Conservation (phyloP, 1,140 invertebrate genomes). For the Tetraneura akinire region DNA sequence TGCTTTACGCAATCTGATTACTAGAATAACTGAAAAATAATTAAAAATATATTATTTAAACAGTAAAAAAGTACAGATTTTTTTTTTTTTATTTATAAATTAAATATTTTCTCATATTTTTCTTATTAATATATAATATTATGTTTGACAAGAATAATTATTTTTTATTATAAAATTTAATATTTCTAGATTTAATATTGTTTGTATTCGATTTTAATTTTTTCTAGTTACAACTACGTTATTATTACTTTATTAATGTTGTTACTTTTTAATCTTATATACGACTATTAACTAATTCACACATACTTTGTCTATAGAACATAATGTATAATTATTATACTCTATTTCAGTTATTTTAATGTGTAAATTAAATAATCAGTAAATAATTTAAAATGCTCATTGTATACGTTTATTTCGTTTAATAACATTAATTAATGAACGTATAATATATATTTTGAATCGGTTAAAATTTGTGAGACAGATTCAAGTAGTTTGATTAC, state of each 20-base stretch:
- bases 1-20: not conserved
- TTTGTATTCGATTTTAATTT: not conserved
- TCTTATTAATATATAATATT: not conserved
- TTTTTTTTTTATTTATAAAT: not conserved
- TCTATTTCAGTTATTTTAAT: too few species aligned
- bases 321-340: too few species aligned
- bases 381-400: too few species aligned
- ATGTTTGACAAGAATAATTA: not conserved
- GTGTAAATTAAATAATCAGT: too few species aligned
- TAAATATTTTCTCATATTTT: not conserved
- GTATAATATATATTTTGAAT: not conserved
- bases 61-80: too few species aligned
- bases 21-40: not conserved
- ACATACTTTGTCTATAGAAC: too few species aligned
- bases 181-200: not conserved
- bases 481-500: not conserved
- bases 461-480: not conserved
- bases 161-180: constrained; percentile 8
- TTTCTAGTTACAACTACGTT: not conserved
- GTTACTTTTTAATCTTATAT: not conserved
- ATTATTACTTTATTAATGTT: not conserved
- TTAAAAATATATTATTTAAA: not conserved
- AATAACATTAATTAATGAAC: too few species aligned
- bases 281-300: too few species aligned
- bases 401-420: too few species aligned